Base-by-base conservation (phyloP, 2,888 invertebrate genomes). In the Hemaris fuciformis region DNA sequence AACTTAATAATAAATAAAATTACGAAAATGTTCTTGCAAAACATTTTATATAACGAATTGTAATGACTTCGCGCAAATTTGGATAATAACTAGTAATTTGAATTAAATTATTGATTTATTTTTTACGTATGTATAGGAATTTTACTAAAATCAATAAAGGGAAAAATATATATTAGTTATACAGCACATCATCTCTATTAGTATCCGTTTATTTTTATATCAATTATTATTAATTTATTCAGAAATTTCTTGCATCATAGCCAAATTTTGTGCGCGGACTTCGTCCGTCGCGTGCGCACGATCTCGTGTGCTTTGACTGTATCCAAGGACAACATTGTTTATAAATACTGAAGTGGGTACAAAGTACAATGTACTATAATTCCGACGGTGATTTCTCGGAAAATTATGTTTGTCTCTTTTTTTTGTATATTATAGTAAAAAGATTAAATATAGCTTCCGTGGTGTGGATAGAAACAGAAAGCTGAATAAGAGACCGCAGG, bases 311-410 rank as follows among this genome's bases (percentile, higher is more conserved):
- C 20, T 10, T 10, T 23, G 53, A 27, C 5, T 53, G 53, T 53
- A 3, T 53, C 27, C 62, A 64, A 64, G 64, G 64, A 6, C 62
- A 59, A 31, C 56, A 15, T 60, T 64, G 64, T 64, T 62, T 62
- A 58, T 60, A 60, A 45, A 62, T 62, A 46, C 34, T 57, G 46
- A 56, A 57, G 27, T 41, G 38, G 43, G 57, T 56, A n/a, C 46
- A 18, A 57, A 57, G 43, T 31, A 45, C 45, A 27, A 45, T 31
- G 23, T 31, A 53, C 53, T 53, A 25, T 45, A 20, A 20, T 48
- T 48, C 25, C n/a, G 25, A 25, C 48, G 15, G 5, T 6, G 25
- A 23, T 46, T 23, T 2, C 23, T n/a, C 13, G 10, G n/a, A n/a
- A 27, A n/a, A n/a, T n/a, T n/a, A 7, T 31, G 18, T 15, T 6